Evolutionary conservation across 2,113 vertebrate species (phyloP), one percentile per base, ranked within the genome.

Genomic region (Cromileptes altivelis): DNA sequence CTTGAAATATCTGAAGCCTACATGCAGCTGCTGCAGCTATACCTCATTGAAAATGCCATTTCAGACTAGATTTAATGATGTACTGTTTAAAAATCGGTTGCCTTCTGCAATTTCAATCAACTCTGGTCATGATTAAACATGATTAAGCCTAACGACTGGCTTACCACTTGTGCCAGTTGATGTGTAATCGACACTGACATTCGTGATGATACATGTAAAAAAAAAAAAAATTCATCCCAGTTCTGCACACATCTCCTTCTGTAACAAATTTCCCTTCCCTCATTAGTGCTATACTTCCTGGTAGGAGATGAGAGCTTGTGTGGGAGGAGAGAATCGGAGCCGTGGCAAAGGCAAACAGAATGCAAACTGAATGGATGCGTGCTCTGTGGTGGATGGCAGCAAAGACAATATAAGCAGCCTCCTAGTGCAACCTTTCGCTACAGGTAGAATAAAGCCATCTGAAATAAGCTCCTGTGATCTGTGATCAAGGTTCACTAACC

Each of bases 401-500:
- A 30, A 62, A 56, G 56, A 80, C 53, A 55, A 70, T 42, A 47
- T 2, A 67, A 58, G 27, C 56, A 25, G 18, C 78, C 12, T 27
- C 53, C 33, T 15, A 37, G 18, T 67, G 64, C 60, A 76, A 47
- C 42, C 52, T 72, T 81, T 70, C 1, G 1, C 67, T 61, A 47
- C 52, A 78, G 69, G 69, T 75, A 37, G 56, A 72, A 89, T 75
- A 53, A 75, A 85, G 64, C 21, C 37, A 25, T 64, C 65, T 71
- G 78, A 86, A 84, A 85, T 81, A 77, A 84, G 62, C 76, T 57
- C 61, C 55, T 25, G 52, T 86, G 78, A 85, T 74, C 81, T 76
- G 73, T 33, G 21, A 64, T 71, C 57, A 60, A 33, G 56, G 77
- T 87, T 79, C 33, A 18, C 52, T 37, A 37, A 84, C 57, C 58